Base-by-base conservation (phyloP, 2,113 vertebrate species). In the Argyrosomus japonicus region DNA sequence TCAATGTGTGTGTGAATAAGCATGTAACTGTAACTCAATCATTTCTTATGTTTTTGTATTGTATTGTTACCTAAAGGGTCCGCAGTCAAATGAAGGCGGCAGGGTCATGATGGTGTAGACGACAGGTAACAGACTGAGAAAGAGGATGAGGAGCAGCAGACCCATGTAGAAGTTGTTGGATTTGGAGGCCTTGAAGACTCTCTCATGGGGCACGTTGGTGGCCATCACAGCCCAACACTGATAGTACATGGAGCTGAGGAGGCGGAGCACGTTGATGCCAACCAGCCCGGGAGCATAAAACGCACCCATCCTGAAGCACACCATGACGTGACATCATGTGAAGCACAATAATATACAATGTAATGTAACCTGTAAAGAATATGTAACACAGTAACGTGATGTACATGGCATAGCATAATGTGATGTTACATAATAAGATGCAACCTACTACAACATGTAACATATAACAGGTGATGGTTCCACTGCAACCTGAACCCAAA, bases 81-180 rank as follows among this genome's bases (percentile, higher is more conserved):
- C 98, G 1, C 98, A 99, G 93, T 99, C 98, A 64, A 98, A 99
- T 12, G 98, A 99, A 3, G 98, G 98, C 0, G 98, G 97, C 72
- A 99, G 93, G 2, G 97, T 96, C 98, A 99, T 99, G 90, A 99
- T 96, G 86, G 98, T 98, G 92, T 98, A 99, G 91, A 98, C 97
- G 56, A 99, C 98, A 0, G 98, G 98, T 69, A 99, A 87, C 29
- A 99, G 96, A 84, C 98, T 99, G 86, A 99, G 95, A 92, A 99
- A 99, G 48, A 99, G 96, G 93, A 99, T 97, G 89, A 99, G 92
- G 75, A 99, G 95, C 88, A 99, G 91, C 32, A 99, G 94, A 21
- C 98, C 98, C 97, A 99, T 99, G 93, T 99, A 99, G 95, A 99
- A 99, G 94, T 99, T 99, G 88, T 98, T 99, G 89, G 98, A 99